Evolutionary conservation across 2,888 invertebrate genomes (phyloP), one percentile per base, ranked within the genome.

Genomic region (Aproaerema taeniolella): DNA sequence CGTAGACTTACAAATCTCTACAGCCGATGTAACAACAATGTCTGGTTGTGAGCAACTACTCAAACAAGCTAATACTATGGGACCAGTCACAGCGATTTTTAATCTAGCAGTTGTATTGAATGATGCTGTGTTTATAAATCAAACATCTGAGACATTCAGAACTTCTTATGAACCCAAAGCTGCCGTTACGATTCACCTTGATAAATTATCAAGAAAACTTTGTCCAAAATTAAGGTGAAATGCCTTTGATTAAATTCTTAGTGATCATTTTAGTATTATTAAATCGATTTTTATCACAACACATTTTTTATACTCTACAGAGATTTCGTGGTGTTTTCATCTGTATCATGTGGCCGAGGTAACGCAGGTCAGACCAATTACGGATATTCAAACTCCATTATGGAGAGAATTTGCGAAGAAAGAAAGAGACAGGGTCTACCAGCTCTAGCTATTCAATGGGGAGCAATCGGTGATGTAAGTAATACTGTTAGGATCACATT

Each of bases 401-500:
- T 96, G 95, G 96, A 97, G 72, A 89, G 95, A 49, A 91, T 97
- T 50, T 94, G 94, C 63, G 96, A 95, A 70, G 80, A 86, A 58
- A 89, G 95, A 48, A 86, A 85, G 56, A 75, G 71, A 38, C 90
- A 91, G 6, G 93, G 94, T 0, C 83, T 92, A 0, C 94, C 95
- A 1, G 96, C 89, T 0, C 72, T 95, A 42, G 96, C 96, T 1
- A 90, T 97, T 6, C 95, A 97, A 68, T 97, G 97, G 96, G 97
- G 97, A 28, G 96, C 96, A 20, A 90, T 97, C 37, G 97, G 96
- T 37, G 96, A 97, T 73, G 94, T 93, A 39, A 92, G 92, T 58
- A 4, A 20, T 6, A 20, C 7, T 6, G 7, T n/a, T n/a, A n/a
- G n/a, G n/a, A n/a, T n/a, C n/a, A n/a, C n/a, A n/a, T n/a, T n/a